Evolutionary conservation across 2,888 invertebrate genomes (phyloP), one percentile per base, ranked within the genome.

Genomic region (Calliphora vomitoria): DNA sequence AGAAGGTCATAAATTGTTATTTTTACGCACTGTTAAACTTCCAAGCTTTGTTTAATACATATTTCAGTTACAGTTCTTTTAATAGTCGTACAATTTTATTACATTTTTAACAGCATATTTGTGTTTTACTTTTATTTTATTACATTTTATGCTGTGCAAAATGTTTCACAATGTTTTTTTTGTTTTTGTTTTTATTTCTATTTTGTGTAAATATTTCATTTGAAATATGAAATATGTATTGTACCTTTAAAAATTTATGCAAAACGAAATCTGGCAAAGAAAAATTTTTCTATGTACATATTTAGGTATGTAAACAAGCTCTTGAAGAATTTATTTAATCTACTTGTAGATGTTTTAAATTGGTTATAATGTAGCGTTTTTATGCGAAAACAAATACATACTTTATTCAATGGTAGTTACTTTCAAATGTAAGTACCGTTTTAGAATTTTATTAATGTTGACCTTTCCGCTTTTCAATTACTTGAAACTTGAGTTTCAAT

Each of bases 11-110:
- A 85, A 80, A 85, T 74, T 80, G 74, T 75, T 85, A 62, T 80
- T 75, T 80, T 75, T 69, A 80, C 80, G 85, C 75, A 68, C 85
- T 80, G 85, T 60, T 85, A 69, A 80, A 80, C 80, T 60, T 80
- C 6, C 3, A 69, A 85, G 74, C 44, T 60, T 68, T 41, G 78
- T 55, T 72, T 72, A 53, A 44, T 25, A 62, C 3, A 62, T 62
- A 15, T 44, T 44, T 44, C 53, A 41, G 53, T 64, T 62, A 62
- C 31, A 72, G 41, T 81, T 72, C 72, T 72, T 72, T 82, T 76
- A 50, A 60, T 53, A 69, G 38, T 69, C 53, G 8, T 69, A 41
- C 38, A 69, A 60, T 76, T 76, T 75, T 82, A 75, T 76, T 82
- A 74, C 69, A 69, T 76, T 82, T 74, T 74, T 20, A 68, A 38